These are phyloP conservation scores for Drosophila heteroneura DNA, from an alignment of 2,888 invertebrate genomes.

Conservation along the genomic window DNA sequence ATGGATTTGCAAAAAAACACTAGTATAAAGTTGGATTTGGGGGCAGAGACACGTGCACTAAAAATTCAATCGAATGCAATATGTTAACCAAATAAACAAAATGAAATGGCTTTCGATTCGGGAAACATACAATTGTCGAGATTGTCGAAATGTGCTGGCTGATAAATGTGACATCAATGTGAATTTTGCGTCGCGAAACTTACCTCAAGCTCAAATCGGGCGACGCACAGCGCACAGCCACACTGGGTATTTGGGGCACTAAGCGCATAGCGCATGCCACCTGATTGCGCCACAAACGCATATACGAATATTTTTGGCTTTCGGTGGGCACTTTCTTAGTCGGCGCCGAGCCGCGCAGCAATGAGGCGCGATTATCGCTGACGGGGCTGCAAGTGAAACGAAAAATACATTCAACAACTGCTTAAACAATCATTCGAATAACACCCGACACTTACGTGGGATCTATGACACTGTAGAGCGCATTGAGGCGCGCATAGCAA, in stretches of 20 bases:
- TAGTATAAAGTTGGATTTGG: background rate
- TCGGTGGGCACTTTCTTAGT: conserved; percentile 96
- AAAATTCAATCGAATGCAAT: conserved; percentile 47
- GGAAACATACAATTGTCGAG: conserved; percentile 8
- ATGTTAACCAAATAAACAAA: conserved; percentile 64
- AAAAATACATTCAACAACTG: background rate
- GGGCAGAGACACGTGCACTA: conserved; percentile 27
- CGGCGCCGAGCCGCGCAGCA: conserved; percentile 94
- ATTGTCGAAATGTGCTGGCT: conserved; percentile 21
- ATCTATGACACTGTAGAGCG: conserved; percentile 96
- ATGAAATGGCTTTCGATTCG: conserved; percentile 43
- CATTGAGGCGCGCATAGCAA: conserved; percentile 95
- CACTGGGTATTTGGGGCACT: conserved; percentile 95
- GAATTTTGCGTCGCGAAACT: conserved; percentile 55
- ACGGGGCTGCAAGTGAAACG: conserved; percentile 90
- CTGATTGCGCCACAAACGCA: conserved; percentile 99
- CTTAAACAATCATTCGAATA: background rate
- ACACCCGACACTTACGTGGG: conserved; percentile 89
- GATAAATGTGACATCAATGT: conserved; percentile 13
- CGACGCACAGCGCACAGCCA: conserved; percentile 95
- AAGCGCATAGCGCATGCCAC: conserved; percentile 98
- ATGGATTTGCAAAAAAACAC: conserved; percentile 23
- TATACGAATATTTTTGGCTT: conserved; percentile 92
- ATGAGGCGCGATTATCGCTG: conserved; percentile 97
- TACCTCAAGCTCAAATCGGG: conserved; percentile 96